Evolutionary conservation across 2,113 vertebrate species (phyloP).

Genomic region (Tenrec ecaudatus): DNA sequence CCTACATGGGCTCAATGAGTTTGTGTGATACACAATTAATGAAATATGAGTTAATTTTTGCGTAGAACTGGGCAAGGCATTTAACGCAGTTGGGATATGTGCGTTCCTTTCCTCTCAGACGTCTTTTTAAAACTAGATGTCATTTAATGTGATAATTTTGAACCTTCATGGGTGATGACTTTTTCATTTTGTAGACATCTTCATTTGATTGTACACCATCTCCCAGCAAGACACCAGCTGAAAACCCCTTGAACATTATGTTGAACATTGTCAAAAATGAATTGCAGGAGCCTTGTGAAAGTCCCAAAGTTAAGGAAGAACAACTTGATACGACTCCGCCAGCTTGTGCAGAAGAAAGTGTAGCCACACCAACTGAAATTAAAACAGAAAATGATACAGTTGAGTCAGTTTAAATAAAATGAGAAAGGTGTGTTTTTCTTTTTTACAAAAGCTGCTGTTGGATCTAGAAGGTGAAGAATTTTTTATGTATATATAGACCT

Average conservation of each 20-base stretch:
- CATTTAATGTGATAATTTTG: slow-evolving; percentile 44
- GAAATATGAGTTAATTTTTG: neutral
- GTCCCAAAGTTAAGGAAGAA: slow-evolving; percentile 92
- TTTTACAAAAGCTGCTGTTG: slow-evolving; percentile 87
- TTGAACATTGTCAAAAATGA: slow-evolving; percentile 92
- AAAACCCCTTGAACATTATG: slow-evolving; percentile 94
- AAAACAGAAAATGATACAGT: slow-evolving; percentile 88
- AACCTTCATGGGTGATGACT: slow-evolving; percentile 57
- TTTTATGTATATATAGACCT: slow-evolving; percentile 88
- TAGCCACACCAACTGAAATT: slow-evolving; percentile 86
- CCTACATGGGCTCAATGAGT: neutral
- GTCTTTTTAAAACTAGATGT: slow-evolving; percentile 44
- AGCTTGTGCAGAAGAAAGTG: slow-evolving; percentile 87
- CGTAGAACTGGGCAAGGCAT: neutral
- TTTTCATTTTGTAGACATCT: slow-evolving; percentile 89
- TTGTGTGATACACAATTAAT: neutral
- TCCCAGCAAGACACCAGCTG: slow-evolving; percentile 93
- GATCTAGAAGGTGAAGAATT: slow-evolving; percentile 86
- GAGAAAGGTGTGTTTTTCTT: slow-evolving; percentile 82
- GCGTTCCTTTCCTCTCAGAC: slow-evolving; percentile 1
- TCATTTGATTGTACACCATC: slow-evolving; percentile 96
- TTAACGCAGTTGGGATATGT: neutral
- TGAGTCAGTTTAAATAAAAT: slow-evolving; percentile 86
- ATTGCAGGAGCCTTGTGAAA: slow-evolving; percentile 86
- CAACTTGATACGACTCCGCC: slow-evolving; percentile 83